These are phyloP conservation scores for Erebia ligea DNA, from an alignment of 2,888 invertebrate genomes.

Conservation along the genomic window DNA sequence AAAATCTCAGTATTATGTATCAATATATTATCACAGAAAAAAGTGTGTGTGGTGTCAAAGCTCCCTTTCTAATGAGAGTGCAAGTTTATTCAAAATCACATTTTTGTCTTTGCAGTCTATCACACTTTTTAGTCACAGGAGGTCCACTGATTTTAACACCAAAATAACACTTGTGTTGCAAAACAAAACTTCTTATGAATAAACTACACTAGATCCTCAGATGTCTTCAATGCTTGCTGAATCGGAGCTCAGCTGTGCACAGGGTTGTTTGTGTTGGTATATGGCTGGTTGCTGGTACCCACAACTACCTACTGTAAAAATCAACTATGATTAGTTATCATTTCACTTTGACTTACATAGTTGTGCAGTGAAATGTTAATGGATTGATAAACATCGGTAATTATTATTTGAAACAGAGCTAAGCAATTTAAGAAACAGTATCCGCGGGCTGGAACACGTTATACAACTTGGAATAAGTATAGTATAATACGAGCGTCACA, in stretches of 20 bases:
- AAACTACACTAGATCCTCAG: slow-evolving; percentile 87
- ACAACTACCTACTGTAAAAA: slow-evolving; percentile 51
- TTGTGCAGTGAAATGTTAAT: neutral
- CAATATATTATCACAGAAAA: slow-evolving; percentile 75
- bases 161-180: slow-evolving; percentile 60
- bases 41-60: slow-evolving; percentile 68
- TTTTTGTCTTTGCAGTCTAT: slow-evolving; percentile 63
- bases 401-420: neutral
- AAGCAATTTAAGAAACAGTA: neutral
- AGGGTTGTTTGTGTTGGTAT: slow-evolving; percentile 41
- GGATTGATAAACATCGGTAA: neutral
- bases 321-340: slow-evolving; percentile 9
- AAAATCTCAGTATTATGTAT: slow-evolving; percentile 69
- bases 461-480: slow-evolving; percentile 1
- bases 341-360: neutral
- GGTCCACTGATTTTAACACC: slow-evolving; percentile 46
- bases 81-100: slow-evolving; percentile 73
- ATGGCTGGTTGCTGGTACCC: slow-evolving; percentile 54
- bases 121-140: slow-evolving; percentile 30
- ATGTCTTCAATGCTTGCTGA: slow-evolving; percentile 96
- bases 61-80: slow-evolving; percentile 53
- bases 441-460: slow-evolving; percentile 25
- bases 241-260: slow-evolving; percentile 84
- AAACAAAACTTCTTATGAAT: slow-evolving; percentile 74
- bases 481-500: neutral